phyloP scores from a whole-genome alignment of 2,888 invertebrate species.

The Chloromyia formosa region DNA sequence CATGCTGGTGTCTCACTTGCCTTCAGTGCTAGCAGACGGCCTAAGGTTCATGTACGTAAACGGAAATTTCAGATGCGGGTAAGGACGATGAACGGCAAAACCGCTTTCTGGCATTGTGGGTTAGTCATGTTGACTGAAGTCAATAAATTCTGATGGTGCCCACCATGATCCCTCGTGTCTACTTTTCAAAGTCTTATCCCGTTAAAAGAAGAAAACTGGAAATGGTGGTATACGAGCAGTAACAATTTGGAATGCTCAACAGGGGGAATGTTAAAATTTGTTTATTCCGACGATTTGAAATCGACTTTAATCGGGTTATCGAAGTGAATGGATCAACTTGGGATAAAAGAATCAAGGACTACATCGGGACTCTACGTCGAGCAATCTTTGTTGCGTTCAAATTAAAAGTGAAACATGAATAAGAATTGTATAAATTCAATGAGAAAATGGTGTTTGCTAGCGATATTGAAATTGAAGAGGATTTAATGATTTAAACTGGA shows the following conservation, averaged over 20 bases:
- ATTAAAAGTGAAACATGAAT: background rate
- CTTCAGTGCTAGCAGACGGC: too few relatives aligned
- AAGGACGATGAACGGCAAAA: background rate
- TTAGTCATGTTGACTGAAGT: background rate
- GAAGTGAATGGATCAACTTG: background rate
- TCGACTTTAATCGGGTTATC: constrained; percentile 4
- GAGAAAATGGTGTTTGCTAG: background rate
- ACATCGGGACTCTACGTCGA: background rate
- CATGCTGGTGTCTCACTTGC: too few relatives aligned
- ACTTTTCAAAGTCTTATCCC: background rate
- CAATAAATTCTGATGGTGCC: background rate
- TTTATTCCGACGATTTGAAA: constrained; percentile 1
- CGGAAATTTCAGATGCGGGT: background rate
- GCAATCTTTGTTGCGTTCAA: background rate
- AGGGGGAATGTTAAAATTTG: background rate
- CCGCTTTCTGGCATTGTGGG: background rate
- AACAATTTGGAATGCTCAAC: constrained; percentile 2
- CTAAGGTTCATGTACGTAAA: too few relatives aligned
- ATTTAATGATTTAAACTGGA: background rate
- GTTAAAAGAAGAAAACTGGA: background rate
- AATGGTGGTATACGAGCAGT: background rate
- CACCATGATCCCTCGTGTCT: background rate
- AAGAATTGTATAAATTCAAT: background rate
- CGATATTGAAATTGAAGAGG: background rate
- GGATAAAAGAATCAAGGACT: background rate